These are phyloP conservation scores for Hippocampus zosterae DNA, from an alignment of 2,113 vertebrate genomes.

Conservation along the genomic window DNA sequence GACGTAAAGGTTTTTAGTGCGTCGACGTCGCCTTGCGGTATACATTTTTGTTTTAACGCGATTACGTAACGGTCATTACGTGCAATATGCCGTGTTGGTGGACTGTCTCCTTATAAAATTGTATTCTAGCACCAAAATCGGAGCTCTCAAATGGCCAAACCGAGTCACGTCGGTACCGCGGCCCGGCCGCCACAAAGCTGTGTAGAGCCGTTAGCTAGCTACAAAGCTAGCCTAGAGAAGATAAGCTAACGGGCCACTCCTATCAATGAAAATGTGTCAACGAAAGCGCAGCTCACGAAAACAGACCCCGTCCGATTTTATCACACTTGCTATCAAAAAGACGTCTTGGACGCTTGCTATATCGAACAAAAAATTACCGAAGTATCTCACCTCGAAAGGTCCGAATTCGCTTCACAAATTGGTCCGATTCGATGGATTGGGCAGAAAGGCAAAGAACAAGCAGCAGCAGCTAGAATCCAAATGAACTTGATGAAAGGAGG, in stretches of 20 bases:
- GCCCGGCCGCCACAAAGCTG: slow-evolving; percentile 59
- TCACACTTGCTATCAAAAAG: no score
- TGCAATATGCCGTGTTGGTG: no score
- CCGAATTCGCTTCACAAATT: slow-evolving; percentile 54
- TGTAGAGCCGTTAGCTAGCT: slow-evolving; percentile 38
- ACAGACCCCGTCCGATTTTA: neutral
- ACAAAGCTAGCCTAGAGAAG: slow-evolving; percentile 34
- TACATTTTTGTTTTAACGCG: neutral
- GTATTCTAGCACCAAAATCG: neutral
- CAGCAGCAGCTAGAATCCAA: slow-evolving; percentile 38
- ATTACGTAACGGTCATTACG: neutral
- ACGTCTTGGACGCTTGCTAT: neutral
- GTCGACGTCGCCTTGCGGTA: neutral
- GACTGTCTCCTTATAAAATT: neutral
- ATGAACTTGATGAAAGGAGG: slow-evolving; percentile 46
- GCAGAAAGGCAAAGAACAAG: slow-evolving; percentile 50
- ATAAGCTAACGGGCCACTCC: slow-evolving; percentile 63
- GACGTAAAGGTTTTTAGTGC: neutral
- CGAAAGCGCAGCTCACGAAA: slow-evolving; percentile 6
- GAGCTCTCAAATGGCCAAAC: neutral
- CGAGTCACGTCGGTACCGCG: slow-evolving; percentile 6
- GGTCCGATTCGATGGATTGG: slow-evolving; percentile 53
- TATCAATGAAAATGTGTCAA: slow-evolving; percentile 43
- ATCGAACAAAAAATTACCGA: slow-evolving; percentile 4
- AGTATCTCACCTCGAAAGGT: slow-evolving; percentile 56